Base-by-base conservation (phyloP, 2,113 vertebrate species). In the Jaculus jaculus region DNA sequence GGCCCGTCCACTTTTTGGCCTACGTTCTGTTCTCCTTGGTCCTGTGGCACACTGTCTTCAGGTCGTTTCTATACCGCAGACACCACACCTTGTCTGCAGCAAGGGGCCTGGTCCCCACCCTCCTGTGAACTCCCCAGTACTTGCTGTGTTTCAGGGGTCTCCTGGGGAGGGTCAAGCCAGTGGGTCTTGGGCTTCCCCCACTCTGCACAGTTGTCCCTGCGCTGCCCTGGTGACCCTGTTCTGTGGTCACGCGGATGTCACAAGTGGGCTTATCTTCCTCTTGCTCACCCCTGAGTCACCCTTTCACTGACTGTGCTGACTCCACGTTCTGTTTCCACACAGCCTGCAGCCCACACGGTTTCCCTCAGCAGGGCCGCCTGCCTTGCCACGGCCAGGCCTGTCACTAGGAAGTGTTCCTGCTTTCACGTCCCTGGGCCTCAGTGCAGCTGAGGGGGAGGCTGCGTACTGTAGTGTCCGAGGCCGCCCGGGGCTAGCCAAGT, bases 381-480 rank as follows among this genome's bases (percentile, higher is more conserved):
- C n/a, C 12, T 24, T 12, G 23, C 2, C 0, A 34, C 39, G 34
- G 37, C 71, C 39, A 20, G 12, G n/a, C 0, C 0, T 18, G 28
- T 30, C 3, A 13, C 12, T 0, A 2, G 0, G 39, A 2, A 30
- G 20, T 21, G 30, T n/a, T 20, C 5, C 71, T 28, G 15, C 63
- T 0, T 6, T 9, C 5, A 7, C 6, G 2, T 8, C 24, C 26
- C 73, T 34, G 2, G 65, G 42, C 42, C 8, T 47, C 20, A n/a
- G 13, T 23, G 21, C 23, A 71, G n/a, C 68, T 37, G 42, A 10
- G 23, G 54, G 42, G 24, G 68, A 60, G 51, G 24, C 42, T 37
- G 47, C 13, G 16, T 28, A 21, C 47, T 1, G 47, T 18, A 24
- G n/a, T 20, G 8, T 60, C 0, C 3, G 20, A 82, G n/a, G 61